phyloP scores from a whole-genome alignment of 2,113 vertebrate species.

The Cyphomyrus discorhynchus region DNA sequence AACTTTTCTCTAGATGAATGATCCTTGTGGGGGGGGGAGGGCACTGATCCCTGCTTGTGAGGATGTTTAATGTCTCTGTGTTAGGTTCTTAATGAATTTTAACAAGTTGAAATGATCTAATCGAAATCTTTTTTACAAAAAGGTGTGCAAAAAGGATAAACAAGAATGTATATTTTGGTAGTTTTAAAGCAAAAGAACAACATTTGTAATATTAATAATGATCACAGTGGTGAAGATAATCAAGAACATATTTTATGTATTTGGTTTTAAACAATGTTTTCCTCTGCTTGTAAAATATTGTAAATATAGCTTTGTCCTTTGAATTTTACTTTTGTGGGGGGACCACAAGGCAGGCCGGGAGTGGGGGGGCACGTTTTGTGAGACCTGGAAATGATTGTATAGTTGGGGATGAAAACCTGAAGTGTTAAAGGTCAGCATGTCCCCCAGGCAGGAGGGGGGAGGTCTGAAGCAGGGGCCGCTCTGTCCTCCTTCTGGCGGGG shows the following conservation, averaged over 20 bases:
- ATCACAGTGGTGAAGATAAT: slow-evolving; percentile 52
- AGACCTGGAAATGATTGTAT: slow-evolving; percentile 42
- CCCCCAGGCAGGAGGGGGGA: slow-evolving; percentile 34
- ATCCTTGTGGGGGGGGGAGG: slow-evolving; percentile 46
- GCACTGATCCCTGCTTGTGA: slow-evolving; percentile 51
- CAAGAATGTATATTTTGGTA: slow-evolving; percentile 85
- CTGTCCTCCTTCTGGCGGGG: background rate
- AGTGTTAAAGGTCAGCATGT: slow-evolving; percentile 62
- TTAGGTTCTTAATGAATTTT: slow-evolving; percentile 67
- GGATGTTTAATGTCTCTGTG: slow-evolving; percentile 72
- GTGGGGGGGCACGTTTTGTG: slow-evolving; percentile 14
- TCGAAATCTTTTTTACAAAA: slow-evolving; percentile 65
- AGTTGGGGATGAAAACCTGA: slow-evolving; percentile 62
- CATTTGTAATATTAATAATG: slow-evolving; percentile 61
- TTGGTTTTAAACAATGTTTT: slow-evolving; percentile 59
- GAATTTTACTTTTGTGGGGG: slow-evolving; percentile 23
- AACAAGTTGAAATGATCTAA: slow-evolving; percentile 47
- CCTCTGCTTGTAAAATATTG: slow-evolving; percentile 87
- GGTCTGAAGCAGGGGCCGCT: background rate
- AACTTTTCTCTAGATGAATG: slow-evolving; percentile 39
- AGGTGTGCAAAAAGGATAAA: slow-evolving; percentile 67
- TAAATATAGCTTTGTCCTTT: slow-evolving; percentile 74
- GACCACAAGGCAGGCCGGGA: slow-evolving; percentile 31
- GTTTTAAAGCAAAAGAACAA: slow-evolving; percentile 61
- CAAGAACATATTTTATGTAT: slow-evolving; percentile 63